A percentile compares a stretch with the other conserved stretches of the same genome.
Evolutionary conservation across 64 coral and sea anemone genomes (phyloP).

Genomic region (Orbicella faveolata): DNA sequence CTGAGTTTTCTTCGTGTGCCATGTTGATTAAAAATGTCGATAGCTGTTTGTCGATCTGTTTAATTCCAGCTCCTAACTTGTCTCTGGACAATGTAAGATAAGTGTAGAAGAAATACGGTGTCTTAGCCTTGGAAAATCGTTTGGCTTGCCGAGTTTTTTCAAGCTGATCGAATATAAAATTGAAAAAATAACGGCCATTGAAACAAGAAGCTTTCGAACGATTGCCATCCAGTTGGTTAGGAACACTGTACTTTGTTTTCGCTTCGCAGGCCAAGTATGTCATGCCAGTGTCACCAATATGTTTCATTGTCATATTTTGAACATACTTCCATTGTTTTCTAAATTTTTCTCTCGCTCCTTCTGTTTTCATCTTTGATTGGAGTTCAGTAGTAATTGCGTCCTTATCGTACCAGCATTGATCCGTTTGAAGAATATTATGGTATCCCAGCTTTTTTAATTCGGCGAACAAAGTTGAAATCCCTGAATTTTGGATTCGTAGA

Average conservation of each 20-base stretch:
- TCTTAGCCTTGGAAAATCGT: not conserved
- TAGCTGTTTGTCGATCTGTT: conserved; percentile 3
- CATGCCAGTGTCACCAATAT: conserved; percentile 11
- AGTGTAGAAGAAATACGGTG: conserved; percentile 2
- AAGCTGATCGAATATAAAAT: conserved; percentile 9
- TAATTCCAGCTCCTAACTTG: conserved; percentile 5
- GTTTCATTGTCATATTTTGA: too few relatives aligned
- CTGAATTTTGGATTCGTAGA: conserved; percentile 30
- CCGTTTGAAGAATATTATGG: conserved; percentile 62
- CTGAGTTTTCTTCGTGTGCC: conserved; percentile 7
- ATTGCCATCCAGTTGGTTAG: not conserved
- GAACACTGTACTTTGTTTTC: not conserved
- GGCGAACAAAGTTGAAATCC: conserved; percentile 35
- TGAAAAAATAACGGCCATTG: not conserved
- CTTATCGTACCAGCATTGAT: conserved; percentile 55
- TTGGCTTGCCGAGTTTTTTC: not conserved
- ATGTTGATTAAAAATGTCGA: not conserved
- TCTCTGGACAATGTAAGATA: conserved; percentile 2
- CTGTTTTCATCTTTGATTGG: not conserved
- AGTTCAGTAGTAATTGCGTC: not conserved
- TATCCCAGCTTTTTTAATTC: conserved; percentile 55
- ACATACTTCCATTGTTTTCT: not conserved
- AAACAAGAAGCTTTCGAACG: not conserved
- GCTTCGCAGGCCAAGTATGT: conserved; percentile 9
- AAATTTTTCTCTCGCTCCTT: not conserved